Conservation (phyloP, 2,888 invertebrate species). For the Eulithis testata region DNA sequence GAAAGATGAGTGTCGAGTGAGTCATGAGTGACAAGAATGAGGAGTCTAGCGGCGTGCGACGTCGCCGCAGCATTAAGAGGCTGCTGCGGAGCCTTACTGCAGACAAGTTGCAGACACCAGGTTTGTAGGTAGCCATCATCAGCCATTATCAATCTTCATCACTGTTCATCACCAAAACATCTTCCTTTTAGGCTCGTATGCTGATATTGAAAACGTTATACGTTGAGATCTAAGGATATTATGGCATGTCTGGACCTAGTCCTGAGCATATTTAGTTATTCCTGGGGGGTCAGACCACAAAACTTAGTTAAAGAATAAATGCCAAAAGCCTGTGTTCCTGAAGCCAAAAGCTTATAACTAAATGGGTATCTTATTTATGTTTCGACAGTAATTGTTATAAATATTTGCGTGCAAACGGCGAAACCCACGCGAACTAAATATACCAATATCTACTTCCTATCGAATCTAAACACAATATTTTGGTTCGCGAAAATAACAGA, state of each 20-base stretch:
- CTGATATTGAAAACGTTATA: too few relatives aligned
- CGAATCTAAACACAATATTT: constrained; percentile 26
- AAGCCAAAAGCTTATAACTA: background rate
- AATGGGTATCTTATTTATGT: constrained; percentile 10
- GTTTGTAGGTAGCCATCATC: constrained; percentile 15
- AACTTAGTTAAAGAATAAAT: too few relatives aligned
- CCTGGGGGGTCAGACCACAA: too few relatives aligned
- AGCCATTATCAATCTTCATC: background rate
- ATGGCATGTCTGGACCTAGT: too few relatives aligned
- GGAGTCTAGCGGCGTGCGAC: constrained; percentile 70
- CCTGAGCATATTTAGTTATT: too few relatives aligned
- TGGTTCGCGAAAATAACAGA: constrained; percentile 19
- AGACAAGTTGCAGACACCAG: constrained; percentile 71
- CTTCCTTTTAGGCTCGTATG: too few relatives aligned
- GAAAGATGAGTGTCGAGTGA: constrained; percentile 2
- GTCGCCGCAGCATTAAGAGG: constrained; percentile 80
- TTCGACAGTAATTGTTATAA: constrained; percentile 28
- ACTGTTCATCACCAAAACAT: too few relatives aligned
- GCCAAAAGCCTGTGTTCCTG: too few relatives aligned
- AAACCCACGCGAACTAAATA: constrained; percentile 26
- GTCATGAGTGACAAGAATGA: constrained; percentile 75
- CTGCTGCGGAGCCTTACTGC: constrained; percentile 79
- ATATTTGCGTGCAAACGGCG: constrained; percentile 21
- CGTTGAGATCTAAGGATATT: too few relatives aligned
- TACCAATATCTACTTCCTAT: constrained; percentile 28